Conservation (phyloP, 2,113 vertebrate genomes). For the Odobenus rosmarus region DNA sequence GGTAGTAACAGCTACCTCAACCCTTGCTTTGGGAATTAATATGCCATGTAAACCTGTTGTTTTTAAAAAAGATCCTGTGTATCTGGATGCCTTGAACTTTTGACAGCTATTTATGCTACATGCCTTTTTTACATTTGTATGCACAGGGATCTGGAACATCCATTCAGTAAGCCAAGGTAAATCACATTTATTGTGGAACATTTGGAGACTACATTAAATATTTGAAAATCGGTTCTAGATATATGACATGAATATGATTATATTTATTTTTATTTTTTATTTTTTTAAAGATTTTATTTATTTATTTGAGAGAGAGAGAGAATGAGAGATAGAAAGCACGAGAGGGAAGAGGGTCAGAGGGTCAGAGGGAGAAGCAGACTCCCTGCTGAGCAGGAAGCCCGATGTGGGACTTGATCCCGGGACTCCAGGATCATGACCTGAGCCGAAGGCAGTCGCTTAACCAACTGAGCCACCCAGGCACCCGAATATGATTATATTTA, state of each 20-base stretch:
- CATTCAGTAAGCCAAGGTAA: background rate
- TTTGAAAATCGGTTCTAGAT: background rate
- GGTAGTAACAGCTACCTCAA: conserved; percentile 83
- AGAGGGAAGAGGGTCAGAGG: too few relatives aligned
- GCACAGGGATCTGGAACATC: background rate
- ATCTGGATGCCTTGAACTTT: conserved; percentile 82
- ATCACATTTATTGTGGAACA: background rate
- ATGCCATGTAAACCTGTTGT: conserved; percentile 86
- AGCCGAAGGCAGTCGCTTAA: too few relatives aligned
- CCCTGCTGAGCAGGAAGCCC: too few relatives aligned
- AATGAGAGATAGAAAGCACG: too few relatives aligned
- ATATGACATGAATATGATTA: background rate
- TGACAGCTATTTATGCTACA: conserved; percentile 77
- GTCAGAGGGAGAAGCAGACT: too few relatives aligned
- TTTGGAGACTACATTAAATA: background rate
- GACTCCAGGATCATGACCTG: too few relatives aligned
- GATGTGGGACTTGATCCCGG: too few relatives aligned
- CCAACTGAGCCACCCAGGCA: too few relatives aligned
- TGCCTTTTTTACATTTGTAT: background rate
- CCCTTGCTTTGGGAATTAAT: conserved; percentile 80
- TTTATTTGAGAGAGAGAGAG: too few relatives aligned
- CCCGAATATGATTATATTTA: background rate
- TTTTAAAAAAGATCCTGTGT: conserved; percentile 82
- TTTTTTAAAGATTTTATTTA: too few relatives aligned
- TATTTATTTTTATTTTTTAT: too few relatives aligned